Conservation (phyloP, 2,888 invertebrate species). For the Tipula unca region DNA sequence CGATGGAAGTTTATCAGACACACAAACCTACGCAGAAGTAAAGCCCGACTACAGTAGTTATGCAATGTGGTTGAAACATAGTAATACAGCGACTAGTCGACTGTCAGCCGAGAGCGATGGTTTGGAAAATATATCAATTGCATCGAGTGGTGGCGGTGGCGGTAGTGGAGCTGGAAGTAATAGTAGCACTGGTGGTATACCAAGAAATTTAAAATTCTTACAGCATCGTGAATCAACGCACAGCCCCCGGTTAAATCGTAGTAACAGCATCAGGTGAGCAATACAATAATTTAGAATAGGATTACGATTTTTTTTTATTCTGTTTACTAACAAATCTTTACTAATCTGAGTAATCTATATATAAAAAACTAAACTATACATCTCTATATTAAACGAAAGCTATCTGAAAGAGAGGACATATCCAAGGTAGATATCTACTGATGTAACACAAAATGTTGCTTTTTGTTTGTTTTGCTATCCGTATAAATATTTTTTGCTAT, state of each 20-base stretch:
- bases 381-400: conserved; percentile 44
- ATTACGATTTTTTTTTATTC: background rate
- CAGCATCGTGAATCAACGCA: conserved; percentile 47
- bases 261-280: conserved; percentile 80
- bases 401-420: conserved; percentile 89
- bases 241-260: conserved; percentile 65
- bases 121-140: conserved; percentile 69
- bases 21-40: conserved; percentile 64
- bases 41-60: conserved; percentile 76
- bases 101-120: conserved; percentile 81
- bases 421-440: conserved; percentile 58
- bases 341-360: background rate
- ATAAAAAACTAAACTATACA: background rate
- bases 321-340: background rate
- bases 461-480: background rate
- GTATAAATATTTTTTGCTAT: background rate
- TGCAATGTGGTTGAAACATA: conserved; percentile 80
- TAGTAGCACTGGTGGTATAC: conserved; percentile 59
- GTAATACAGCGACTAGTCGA: conserved; percentile 68
- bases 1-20: conserved; percentile 79
- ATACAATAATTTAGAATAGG: background rate
- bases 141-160: conserved; percentile 57
- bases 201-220: conserved; percentile 37
- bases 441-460: conserved; percentile 19
- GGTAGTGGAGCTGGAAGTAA: conserved; percentile 36